Conservation (phyloP, 2,113 vertebrate genomes). For the Eurypyga helias region DNA sequence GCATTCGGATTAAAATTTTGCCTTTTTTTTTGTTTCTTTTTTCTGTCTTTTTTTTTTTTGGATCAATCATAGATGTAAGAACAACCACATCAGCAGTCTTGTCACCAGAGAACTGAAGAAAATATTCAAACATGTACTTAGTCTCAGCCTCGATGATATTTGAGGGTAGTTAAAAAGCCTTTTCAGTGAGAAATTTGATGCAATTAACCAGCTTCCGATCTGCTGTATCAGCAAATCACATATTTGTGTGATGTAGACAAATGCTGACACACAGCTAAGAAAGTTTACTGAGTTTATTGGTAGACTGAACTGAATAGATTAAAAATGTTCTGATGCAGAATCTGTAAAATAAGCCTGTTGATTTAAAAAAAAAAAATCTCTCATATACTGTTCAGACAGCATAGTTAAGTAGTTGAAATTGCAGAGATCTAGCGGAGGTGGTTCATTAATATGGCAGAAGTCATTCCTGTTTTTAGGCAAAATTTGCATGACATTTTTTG, state of each 20-base stretch:
- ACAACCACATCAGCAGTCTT: slow-evolving; percentile 73
- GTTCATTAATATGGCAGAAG: background rate
- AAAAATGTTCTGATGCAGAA: background rate
- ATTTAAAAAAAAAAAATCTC: background rate
- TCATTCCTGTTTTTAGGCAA: background rate
- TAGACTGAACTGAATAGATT: background rate
- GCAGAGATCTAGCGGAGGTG: background rate
- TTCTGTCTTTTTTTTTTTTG: background rate
- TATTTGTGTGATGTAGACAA: slow-evolving; percentile 54
- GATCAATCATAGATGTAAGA: slow-evolving; percentile 60
- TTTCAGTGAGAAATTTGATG: slow-evolving; percentile 71
- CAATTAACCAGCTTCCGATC: slow-evolving; percentile 74
- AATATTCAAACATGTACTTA: slow-evolving; percentile 59
- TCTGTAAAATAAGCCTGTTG: background rate
- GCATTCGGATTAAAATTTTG: slow-evolving; percentile 63
- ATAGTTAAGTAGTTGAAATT: background rate
- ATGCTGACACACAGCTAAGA: slow-evolving; percentile 52
- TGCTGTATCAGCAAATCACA: slow-evolving; percentile 61
- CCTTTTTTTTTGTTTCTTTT: background rate
- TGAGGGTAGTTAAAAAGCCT: slow-evolving; percentile 65
- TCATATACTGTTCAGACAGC: background rate
- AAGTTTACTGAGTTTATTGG: slow-evolving; percentile 26
- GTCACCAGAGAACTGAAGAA: slow-evolving; percentile 50
- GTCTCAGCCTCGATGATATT: slow-evolving; percentile 55
- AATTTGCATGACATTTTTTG: background rate